Evolutionary conservation across 2,113 vertebrate species (phyloP).

Genomic region (Phalacrocorax aristotelis): DNA sequence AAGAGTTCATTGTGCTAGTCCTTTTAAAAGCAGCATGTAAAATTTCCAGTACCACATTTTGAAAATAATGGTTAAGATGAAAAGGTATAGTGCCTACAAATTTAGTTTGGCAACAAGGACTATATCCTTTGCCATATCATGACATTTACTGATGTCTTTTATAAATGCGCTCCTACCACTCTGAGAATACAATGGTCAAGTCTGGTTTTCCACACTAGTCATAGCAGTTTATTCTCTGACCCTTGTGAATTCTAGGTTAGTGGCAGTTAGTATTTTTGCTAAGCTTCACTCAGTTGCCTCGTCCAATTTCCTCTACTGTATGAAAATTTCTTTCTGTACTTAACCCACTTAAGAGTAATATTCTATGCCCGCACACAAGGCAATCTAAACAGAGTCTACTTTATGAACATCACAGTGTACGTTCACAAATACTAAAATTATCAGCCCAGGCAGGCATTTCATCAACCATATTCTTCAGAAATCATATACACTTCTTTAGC

Average conservation of each 20-base stretch:
- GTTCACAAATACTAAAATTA: background rate
- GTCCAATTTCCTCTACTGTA: background rate
- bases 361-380: background rate
- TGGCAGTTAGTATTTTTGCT: background rate
- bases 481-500: background rate
- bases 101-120: background rate
- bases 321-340: background rate
- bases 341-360: background rate
- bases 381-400: background rate
- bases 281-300: background rate
- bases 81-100: background rate
- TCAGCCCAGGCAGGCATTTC: background rate
- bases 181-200: background rate
- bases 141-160: background rate
- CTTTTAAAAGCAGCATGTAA: background rate
- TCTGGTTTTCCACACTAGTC: background rate
- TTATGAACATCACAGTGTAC: background rate
- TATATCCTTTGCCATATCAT: background rate
- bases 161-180: background rate
- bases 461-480: background rate
- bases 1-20: background rate
- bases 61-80: background rate
- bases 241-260: background rate
- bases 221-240: background rate
- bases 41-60: background rate